Base-by-base conservation (phyloP, 2,888 invertebrate genomes). In the Cantharis lateralis region DNA sequence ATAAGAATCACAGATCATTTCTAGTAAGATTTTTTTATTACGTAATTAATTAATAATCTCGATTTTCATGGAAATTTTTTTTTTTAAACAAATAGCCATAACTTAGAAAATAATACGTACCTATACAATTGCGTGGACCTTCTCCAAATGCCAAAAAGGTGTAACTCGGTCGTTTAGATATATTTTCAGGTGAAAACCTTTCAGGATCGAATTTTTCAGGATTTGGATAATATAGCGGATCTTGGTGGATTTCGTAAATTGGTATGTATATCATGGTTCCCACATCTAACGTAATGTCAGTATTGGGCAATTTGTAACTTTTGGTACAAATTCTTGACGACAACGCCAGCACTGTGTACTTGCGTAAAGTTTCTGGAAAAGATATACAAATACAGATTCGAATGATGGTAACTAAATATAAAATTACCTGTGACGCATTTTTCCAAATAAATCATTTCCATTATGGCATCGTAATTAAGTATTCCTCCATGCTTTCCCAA, bases 201-300 rank as follows among this genome's bases (percentile, higher is more conserved):
- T 92, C 91, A 0, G 93, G 93, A 70, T 90, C 89, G 78, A 93
- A 93, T 26, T 88, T 88, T 1, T 91, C 89, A 0, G 93, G 93
- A 11, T 93, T 89, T 0, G 91, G 90, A 73, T 83, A 84, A 75
- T 83, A 82, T 74, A 84, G 84, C 9, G 83, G 82, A 78, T 85
- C 84, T 62, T 81, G 80, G 9, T 85, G 85, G 16, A 85, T 78
- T 7, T 83, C 85, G 70, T 82, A 78, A 72, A 82, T 82, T 1
- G 83, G 78, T 24, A 85, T 79, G 68, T 82, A 48, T 3, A 84
- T 80, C 7, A 79, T 75, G 1, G 79, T 81, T 3, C 80, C 81
- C 70, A 82, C 82, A 75, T 84, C 81, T 20, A 86, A 62, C 1
- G 70, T 77, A 10, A 82, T 20, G 68, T 83, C 77, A 15, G 83